Conservation (phyloP, 2,888 invertebrate genomes). For the Xylophagus ater region DNA sequence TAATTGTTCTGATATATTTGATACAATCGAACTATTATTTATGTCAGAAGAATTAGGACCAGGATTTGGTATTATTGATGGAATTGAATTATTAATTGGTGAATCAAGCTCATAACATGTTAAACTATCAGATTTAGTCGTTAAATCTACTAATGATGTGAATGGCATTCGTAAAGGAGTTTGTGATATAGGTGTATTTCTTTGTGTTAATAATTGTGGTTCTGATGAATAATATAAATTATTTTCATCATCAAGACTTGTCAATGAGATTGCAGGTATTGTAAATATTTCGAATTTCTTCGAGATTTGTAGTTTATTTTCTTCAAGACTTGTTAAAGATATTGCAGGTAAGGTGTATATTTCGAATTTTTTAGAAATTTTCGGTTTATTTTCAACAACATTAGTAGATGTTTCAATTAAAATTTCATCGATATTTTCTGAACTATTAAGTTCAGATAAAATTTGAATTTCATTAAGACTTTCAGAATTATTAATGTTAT, state of each 20-base stretch:
- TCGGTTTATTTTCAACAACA: conserved; percentile 1
- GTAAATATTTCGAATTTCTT: background rate
- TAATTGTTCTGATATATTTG: too few species aligned
- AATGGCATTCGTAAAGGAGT: conserved; percentile 6
- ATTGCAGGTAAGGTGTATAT: too few species aligned
- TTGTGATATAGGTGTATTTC: background rate
- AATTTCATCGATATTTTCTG: too few species aligned
- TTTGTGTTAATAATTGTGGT: conserved; percentile 11
- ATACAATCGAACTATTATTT: too few species aligned
- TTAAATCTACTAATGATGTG: conserved; percentile 15
- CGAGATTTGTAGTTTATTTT: background rate
- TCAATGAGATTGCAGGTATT: conserved; percentile 10
- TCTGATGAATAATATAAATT: conserved; percentile 14
- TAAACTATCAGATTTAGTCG: conserved; percentile 4
- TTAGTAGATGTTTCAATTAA: background rate
- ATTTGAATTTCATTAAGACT: too few species aligned
- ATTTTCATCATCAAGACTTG: background rate
- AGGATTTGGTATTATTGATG: too few species aligned
- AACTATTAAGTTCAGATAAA: too few species aligned
- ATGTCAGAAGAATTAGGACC: too few species aligned
- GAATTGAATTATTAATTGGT: too few species aligned
- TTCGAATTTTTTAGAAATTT: background rate
- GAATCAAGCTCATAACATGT: too few species aligned
- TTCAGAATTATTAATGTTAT: too few species aligned
- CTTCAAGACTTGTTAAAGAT: too few species aligned